Evolutionary conservation across 2,888 invertebrate genomes (phyloP).

Genomic region (Xestobium rufovillosum): DNA sequence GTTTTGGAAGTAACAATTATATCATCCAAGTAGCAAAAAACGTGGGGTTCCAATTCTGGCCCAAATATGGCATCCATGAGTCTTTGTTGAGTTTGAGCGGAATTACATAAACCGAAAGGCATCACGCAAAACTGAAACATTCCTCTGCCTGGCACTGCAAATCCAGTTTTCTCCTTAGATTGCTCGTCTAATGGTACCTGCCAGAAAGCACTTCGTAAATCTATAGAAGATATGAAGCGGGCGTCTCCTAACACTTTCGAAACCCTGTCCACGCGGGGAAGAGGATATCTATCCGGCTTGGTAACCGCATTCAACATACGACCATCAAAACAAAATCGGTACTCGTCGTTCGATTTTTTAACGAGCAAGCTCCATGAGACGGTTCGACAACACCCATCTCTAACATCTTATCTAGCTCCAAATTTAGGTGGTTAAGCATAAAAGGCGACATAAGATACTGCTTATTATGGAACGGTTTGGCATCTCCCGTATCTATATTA

Average conservation of each 20-base stretch:
- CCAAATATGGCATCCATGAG: slow-evolving; percentile 22
- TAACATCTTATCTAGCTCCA: slow-evolving; percentile 23
- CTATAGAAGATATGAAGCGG: slow-evolving; percentile 19
- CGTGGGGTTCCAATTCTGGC: slow-evolving; percentile 14
- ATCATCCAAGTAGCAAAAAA: slow-evolving; percentile 18
- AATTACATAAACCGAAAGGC: slow-evolving; percentile 5
- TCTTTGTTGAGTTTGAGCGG: slow-evolving; percentile 16
- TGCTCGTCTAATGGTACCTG: slow-evolving; percentile 16
- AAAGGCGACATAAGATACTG: slow-evolving; percentile 18
- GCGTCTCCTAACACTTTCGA: slow-evolving; percentile 18
- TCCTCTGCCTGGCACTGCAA: slow-evolving; percentile 23
- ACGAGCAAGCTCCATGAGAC: slow-evolving; percentile 22
- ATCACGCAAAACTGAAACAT: slow-evolving; percentile 19
- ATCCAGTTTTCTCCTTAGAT: slow-evolving; percentile 24
- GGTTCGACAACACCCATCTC: slow-evolving; percentile 20
- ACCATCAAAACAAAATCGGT: too few species aligned
- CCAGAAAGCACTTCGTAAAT: too few species aligned
- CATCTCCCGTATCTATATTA: slow-evolving; percentile 14
- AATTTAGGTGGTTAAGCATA: slow-evolving; percentile 13
- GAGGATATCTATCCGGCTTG: slow-evolving; percentile 22
- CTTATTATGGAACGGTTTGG: slow-evolving; percentile 14
- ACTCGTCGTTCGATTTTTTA: too few species aligned
- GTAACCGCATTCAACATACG: slow-evolving; percentile 22
- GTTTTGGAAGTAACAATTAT: slow-evolving; percentile 1
- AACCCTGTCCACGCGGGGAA: slow-evolving; percentile 19